Conservation (phyloP, 2,113 vertebrate genomes). For the Myodes glareolus region DNA sequence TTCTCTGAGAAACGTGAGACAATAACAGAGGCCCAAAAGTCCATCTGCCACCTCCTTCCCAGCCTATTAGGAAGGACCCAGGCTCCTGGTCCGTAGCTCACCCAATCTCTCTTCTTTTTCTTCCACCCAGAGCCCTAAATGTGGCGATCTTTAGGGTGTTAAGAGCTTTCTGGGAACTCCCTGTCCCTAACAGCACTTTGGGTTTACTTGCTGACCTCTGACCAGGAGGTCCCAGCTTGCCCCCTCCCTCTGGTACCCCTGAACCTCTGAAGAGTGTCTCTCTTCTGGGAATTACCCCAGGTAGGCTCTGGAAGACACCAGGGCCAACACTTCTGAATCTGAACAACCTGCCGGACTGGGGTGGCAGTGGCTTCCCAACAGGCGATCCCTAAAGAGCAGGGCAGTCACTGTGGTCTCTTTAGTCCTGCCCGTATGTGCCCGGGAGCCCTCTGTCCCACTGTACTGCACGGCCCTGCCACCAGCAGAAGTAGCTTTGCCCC, state of each 20-base stretch:
- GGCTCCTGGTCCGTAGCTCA: neutral
- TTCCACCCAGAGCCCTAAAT: neutral
- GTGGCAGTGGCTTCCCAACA: neutral
- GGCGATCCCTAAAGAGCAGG: neutral
- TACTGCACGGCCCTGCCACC: neutral
- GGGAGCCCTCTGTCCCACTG: neutral
- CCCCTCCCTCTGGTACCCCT: neutral
- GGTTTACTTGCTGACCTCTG: neutral
- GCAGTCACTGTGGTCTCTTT: neutral
- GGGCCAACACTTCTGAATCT: neutral
- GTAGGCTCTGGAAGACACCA: neutral
- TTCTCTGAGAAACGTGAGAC: neutral
- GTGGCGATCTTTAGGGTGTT: neutral
- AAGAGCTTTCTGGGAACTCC: neutral
- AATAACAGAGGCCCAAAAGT: neutral
- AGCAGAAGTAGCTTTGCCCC: neutral
- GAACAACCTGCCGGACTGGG: neutral
- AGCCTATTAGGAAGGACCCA: neutral
- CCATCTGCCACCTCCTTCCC: neutral
- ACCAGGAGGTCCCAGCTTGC: neutral
- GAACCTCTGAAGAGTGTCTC: neutral
- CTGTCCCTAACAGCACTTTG: neutral
- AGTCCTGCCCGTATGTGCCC: accelerated
- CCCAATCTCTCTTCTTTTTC: neutral
- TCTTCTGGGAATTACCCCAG: neutral